Evolutionary conservation across 2,888 invertebrate species (phyloP).

Genomic region (Cacoxenus indagator): DNA sequence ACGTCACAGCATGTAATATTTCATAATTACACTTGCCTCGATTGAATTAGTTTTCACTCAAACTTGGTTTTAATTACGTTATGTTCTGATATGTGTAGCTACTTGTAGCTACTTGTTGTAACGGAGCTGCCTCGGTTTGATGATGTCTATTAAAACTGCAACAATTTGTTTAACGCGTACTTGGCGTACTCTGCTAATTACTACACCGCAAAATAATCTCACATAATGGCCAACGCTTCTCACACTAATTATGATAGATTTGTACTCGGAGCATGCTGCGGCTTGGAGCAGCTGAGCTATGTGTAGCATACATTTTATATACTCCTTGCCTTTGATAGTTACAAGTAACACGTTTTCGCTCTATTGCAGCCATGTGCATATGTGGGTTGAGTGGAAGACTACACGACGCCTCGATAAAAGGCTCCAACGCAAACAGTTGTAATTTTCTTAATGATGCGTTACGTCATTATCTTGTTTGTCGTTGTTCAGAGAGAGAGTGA

Average conservation of each 20-base stretch:
- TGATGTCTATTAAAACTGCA: too few relatives aligned
- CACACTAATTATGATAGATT: slow-evolving; percentile 62
- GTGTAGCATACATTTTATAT: neutral
- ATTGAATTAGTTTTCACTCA: too few relatives aligned
- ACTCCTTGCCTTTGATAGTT: slow-evolving; percentile 5
- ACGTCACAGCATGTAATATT: too few relatives aligned
- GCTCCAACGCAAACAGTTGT: slow-evolving; percentile 30
- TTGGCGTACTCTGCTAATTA: slow-evolving; percentile 16
- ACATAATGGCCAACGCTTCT: slow-evolving; percentile 41
- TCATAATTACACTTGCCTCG: too few relatives aligned
- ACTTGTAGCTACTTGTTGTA: too few relatives aligned
- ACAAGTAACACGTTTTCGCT: neutral
- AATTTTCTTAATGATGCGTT: slow-evolving; percentile 61
- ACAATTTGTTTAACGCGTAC: slow-evolving; percentile 17
- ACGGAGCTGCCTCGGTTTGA: too few relatives aligned
- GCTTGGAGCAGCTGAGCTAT: neutral
- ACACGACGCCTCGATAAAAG: neutral
- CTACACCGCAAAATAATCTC: neutral
- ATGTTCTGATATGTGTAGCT: too few relatives aligned
- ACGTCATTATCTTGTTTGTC: slow-evolving; percentile 60
- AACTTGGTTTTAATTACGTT: too few relatives aligned
- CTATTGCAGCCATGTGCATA: neutral
- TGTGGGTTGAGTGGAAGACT: neutral
- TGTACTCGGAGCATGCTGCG: neutral
- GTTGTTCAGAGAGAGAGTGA: slow-evolving; percentile 12